These are phyloP conservation scores for Aromia moschata DNA, from an alignment of 2,888 invertebrate genomes.

Conservation along the genomic window DNA sequence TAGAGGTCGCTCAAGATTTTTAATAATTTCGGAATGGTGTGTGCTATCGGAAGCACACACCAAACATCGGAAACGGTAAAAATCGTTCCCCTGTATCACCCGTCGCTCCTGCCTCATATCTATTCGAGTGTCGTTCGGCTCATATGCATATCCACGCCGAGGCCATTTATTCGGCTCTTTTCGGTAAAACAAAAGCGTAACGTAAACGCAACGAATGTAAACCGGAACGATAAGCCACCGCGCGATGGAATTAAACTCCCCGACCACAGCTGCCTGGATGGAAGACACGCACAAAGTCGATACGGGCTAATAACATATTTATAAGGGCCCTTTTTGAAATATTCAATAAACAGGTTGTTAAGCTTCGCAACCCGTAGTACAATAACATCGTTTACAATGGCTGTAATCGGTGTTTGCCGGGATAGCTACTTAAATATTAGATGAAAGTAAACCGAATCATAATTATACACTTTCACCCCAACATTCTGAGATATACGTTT, in stretches of 20 bases:
- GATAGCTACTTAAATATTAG: background rate
- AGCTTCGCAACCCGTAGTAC: constrained; percentile 3
- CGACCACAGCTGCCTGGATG: constrained; percentile 3
- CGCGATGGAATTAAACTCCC: constrained; percentile 8
- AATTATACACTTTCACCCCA: too few relatives aligned
- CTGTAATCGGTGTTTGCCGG: background rate
- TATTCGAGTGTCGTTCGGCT: background rate
- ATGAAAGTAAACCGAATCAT: background rate
- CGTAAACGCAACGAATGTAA: constrained; percentile 13
- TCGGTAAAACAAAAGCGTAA: constrained; percentile 3
- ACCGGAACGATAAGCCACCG: constrained; percentile 11
- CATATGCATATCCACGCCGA: background rate
- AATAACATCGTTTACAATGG: constrained; percentile 1
- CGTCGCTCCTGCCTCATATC: background rate
- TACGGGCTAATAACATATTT: constrained; percentile 42
- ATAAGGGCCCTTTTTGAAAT: constrained; percentile 44
- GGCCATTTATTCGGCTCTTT: constrained; percentile 6
- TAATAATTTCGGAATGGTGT: too few relatives aligned
- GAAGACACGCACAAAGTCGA: constrained; percentile 18
- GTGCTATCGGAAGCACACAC: too few relatives aligned
- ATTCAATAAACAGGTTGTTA: constrained; percentile 43
- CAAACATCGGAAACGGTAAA: background rate
- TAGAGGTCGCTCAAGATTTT: too few relatives aligned
- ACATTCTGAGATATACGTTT: too few relatives aligned
- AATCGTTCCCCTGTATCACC: background rate